These are phyloP conservation scores for Aricia artaxerxes DNA, from an alignment of 2,888 invertebrate genomes.

Conservation along the genomic window DNA sequence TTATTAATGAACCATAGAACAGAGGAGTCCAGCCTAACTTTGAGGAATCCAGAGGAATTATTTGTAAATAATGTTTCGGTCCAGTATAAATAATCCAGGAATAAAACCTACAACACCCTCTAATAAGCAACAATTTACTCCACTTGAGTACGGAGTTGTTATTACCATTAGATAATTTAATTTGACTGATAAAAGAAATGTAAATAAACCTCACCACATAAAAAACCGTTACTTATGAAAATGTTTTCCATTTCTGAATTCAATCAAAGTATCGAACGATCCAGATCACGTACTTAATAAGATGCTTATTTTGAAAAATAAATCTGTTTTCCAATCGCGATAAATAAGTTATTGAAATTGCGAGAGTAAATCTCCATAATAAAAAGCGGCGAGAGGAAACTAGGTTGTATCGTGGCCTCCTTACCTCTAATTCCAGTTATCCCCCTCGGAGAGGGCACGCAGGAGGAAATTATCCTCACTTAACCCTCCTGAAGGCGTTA, in stretches of 20 bases:
- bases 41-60: no score
- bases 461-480: slow-evolving; percentile 80
- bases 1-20: no score
- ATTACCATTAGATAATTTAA: not conserved
- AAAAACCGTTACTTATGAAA: not conserved
- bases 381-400: slow-evolving; percentile 34
- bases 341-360: slow-evolving; percentile 26
- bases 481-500: slow-evolving; percentile 79
- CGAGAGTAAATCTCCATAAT: slow-evolving; percentile 22
- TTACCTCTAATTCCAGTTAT: slow-evolving; percentile 44
- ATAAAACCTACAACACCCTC: no score
- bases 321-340: slow-evolving; percentile 26
- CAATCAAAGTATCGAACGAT: not conserved
- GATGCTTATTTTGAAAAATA: slow-evolving; percentile 19
- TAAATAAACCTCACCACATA: not conserved
- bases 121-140: no score
- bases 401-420: slow-evolving; percentile 42
- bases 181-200: not conserved
- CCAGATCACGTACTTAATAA: slow-evolving; percentile 10
- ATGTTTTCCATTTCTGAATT: not conserved
- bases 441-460: slow-evolving; percentile 69
- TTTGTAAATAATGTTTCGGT: no score
- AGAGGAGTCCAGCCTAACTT: no score
- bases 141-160: no score
- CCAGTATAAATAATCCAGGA: no score